Percentiles rank a stretch among this genome's conserved stretches.
Conservation (phyloP, 92 coral and sea anemone species). For the Heliopora coerulea region DNA sequence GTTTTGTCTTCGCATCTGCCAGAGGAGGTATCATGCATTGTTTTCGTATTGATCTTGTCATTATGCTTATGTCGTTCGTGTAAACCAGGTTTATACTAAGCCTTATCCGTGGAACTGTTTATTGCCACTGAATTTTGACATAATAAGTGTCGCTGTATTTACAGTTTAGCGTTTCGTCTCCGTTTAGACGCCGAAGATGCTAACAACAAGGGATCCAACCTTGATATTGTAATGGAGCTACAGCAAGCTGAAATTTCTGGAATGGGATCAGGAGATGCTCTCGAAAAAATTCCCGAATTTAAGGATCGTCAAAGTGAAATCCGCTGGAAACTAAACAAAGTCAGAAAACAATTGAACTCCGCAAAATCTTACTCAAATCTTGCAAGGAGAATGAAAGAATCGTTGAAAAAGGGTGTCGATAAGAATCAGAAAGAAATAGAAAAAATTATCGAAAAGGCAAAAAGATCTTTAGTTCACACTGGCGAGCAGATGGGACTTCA, state of each 20-base stretch:
- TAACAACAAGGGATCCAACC: conserved; percentile 28
- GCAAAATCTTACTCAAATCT: conserved; percentile 79
- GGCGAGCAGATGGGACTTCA: conserved; percentile 93
- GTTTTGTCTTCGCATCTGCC: too few relatives aligned
- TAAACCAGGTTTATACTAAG: too few relatives aligned
- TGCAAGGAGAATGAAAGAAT: conserved; percentile 61
- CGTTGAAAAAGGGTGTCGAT: conserved; percentile 42
- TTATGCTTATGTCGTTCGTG: too few relatives aligned
- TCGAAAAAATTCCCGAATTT: conserved; percentile 59
- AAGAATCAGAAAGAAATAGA: conserved; percentile 58
- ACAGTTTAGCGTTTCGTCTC: background rate
- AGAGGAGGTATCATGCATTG: too few relatives aligned
- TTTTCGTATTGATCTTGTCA: too few relatives aligned
- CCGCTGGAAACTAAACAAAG: conserved; percentile 86
- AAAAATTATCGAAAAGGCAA: conserved; percentile 75
- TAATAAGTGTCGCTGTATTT: too few relatives aligned
- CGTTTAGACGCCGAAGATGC: conserved; percentile 17
- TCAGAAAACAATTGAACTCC: conserved; percentile 68
- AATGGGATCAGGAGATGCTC: conserved; percentile 33
- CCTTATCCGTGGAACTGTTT: too few relatives aligned
- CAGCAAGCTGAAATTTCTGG: conserved; percentile 40
- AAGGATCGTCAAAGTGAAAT: conserved; percentile 61
- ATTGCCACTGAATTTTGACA: too few relatives aligned
- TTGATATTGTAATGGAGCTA: conserved; percentile 37
- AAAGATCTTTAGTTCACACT: conserved; percentile 70